Evolutionary conservation across 2,113 vertebrate genomes (phyloP).

Genomic region (Dolichotis patagonum): DNA sequence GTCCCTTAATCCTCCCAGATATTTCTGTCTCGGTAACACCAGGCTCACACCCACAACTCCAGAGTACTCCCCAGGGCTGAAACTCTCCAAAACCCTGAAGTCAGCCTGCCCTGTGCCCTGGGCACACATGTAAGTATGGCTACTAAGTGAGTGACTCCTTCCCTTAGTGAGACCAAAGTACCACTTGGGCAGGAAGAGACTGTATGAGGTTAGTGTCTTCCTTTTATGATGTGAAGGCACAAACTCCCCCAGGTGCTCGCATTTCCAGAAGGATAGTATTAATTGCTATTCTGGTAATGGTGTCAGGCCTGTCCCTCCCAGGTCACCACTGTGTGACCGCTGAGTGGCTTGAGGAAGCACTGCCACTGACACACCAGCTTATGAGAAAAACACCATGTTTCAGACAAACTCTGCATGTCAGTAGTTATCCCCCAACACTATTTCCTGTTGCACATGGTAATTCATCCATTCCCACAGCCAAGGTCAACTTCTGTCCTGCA

Average conservation of each 20-base stretch:
- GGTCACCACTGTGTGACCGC: neutral
- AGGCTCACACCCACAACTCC: neutral
- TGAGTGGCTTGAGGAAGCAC: neutral
- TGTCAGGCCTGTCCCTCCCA: neutral
- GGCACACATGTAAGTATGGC: rapidly evolving
- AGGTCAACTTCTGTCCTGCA: neutral
- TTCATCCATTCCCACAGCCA: neutral
- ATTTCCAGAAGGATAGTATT: neutral
- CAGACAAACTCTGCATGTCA: neutral
- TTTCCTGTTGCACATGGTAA: too few relatives aligned
- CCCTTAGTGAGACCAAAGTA: neutral
- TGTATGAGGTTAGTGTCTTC: neutral
- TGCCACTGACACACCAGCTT: neutral
- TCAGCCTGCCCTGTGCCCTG: neutral
- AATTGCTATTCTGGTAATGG: rapidly evolving
- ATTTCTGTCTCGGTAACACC: neutral
- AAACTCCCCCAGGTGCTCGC: neutral
- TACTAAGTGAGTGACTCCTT: neutral
- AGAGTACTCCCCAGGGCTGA: neutral
- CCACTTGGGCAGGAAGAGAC: neutral
- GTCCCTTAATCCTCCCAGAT: neutral
- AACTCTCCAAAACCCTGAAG: neutral
- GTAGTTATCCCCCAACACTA: neutral
- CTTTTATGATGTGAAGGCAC: too few relatives aligned
- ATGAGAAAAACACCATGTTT: neutral